Evolutionary conservation across 1,140 invertebrate genomes (phyloP).

Genomic region (Zaprionus africanus): DNA sequence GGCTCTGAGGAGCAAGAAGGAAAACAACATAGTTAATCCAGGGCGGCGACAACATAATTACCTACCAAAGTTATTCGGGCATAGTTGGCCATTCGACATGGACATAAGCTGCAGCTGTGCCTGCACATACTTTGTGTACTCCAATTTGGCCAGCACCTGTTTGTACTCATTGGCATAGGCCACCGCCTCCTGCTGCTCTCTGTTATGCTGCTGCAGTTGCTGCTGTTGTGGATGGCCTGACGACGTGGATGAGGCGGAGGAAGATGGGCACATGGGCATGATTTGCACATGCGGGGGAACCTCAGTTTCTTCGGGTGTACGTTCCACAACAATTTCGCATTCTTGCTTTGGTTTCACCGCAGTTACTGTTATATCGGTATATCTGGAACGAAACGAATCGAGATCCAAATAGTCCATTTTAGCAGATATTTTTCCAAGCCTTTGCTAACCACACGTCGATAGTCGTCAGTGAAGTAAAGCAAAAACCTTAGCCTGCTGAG

Average conservation of each 20-base stretch:
- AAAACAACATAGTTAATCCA: not conserved
- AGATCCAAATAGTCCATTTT: constrained; percentile 62
- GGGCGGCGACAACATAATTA: not conserved
- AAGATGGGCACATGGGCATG: constrained; percentile 7
- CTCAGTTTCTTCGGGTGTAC: not conserved
- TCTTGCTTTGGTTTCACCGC: constrained; percentile 44
- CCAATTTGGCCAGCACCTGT: constrained; percentile 66
- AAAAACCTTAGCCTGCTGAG: not conserved
- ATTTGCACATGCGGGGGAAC: constrained; percentile 56
- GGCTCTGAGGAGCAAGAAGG: not conserved
- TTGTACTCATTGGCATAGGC: constrained; percentile 64
- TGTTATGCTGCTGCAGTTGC: constrained; percentile 34
- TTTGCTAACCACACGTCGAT: constrained; percentile 8
- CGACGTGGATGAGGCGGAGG: not conserved
- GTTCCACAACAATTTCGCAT: not conserved
- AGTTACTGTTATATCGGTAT: constrained; percentile 69
- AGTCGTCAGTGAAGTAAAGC: not conserved
- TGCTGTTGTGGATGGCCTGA: not conserved
- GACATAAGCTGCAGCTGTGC: constrained; percentile 59
- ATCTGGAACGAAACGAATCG: constrained; percentile 66
- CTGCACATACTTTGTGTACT: constrained; percentile 66
- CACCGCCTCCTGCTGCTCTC: constrained; percentile 16
- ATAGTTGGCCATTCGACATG: constrained; percentile 1
- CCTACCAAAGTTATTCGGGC: not conserved
- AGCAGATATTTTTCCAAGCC: not conserved